These are phyloP conservation scores for Pterocles gutturalis DNA, from an alignment of 2,113 vertebrate species.

Conservation along the genomic window DNA sequence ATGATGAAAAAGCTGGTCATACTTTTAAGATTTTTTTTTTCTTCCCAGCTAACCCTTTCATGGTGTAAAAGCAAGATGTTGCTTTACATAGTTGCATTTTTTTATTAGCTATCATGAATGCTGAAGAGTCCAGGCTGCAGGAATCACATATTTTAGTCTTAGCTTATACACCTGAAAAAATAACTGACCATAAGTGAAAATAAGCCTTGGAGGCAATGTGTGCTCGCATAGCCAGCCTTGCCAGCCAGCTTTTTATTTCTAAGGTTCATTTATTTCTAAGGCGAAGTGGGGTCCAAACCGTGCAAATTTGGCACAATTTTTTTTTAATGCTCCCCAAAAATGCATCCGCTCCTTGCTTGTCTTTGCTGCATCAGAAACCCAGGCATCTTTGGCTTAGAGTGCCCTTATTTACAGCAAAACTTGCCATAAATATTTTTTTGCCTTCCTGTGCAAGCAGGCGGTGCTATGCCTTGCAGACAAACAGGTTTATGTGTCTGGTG, in stretches of 20 bases:
- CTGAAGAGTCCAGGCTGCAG: rapidly evolving
- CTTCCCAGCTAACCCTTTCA: background rate
- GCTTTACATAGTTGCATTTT: background rate
- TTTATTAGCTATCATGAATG: background rate
- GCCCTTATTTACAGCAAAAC: background rate
- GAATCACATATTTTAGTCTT: background rate
- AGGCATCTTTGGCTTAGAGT: background rate
- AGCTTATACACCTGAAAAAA: background rate
- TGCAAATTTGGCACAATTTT: no score
- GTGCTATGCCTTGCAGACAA: background rate
- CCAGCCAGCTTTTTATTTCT: background rate
- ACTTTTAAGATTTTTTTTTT: background rate
- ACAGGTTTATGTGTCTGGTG: background rate
- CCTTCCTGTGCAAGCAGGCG: background rate
- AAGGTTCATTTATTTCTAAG: background rate
- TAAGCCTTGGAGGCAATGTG: no score
- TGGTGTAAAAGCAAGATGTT: background rate
- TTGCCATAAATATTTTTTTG: no score
- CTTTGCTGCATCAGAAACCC: background rate
- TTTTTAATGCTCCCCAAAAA: background rate
- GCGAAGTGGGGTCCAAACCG: background rate
- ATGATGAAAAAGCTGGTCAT: background rate
- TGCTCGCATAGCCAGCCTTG: no score
- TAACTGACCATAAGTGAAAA: background rate
- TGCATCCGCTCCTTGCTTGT: background rate